A percentile compares a stretch with the other conserved stretches of the same genome.
phyloP scores from a whole-genome alignment of 53 echinoderm and acorn worm genomes.

The Pentamera pediparva region DNA sequence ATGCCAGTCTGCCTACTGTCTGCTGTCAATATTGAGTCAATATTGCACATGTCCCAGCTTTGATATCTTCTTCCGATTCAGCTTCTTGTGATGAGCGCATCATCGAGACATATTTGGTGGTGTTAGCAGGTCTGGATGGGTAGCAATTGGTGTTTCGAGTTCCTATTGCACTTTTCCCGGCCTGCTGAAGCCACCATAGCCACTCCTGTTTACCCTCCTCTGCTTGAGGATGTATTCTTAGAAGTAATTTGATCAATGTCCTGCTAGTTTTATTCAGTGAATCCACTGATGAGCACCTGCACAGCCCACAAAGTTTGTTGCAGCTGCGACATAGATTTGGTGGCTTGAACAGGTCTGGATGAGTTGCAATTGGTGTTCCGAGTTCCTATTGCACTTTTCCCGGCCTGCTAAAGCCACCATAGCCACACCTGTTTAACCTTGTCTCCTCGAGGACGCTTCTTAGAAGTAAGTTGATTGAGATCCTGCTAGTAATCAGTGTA shows the following conservation, averaged over 20 bases:
- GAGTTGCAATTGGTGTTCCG: background rate
- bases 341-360: constrained; percentile 30
- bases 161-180: constrained; percentile 41
- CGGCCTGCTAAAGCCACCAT: constrained; percentile 18
- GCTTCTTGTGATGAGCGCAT: no score
- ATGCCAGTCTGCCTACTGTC: no score
- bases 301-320: no score
- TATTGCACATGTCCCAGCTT: no score
- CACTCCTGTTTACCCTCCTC: background rate
- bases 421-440: background rate
- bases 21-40: no score
- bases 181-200: constrained; percentile 6
- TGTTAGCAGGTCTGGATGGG: constrained; percentile 20
- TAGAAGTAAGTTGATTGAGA: background rate
- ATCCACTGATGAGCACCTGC: no score
- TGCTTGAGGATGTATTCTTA: background rate
- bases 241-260: background rate
- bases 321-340: no score
- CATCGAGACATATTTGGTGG: no score
- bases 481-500: background rate
- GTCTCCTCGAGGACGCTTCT: background rate
- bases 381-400: constrained; percentile 37
- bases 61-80: no score
- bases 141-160: background rate
- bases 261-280: background rate